Evolutionary conservation across 1,140 invertebrate species (phyloP).

Genomic region (Epicauta chinensis): DNA sequence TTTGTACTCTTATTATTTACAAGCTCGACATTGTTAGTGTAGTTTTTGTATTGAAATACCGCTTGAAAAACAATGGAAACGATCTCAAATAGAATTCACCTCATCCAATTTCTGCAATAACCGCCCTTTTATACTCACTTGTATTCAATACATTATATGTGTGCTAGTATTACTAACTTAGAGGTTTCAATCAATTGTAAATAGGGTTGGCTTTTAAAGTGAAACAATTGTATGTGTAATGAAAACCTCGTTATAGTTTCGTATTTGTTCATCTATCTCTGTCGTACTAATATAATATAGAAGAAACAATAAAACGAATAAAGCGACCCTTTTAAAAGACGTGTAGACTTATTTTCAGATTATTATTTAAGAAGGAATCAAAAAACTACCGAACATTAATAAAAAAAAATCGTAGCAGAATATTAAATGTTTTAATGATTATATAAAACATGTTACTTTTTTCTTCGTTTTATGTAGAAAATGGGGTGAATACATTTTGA

Average conservation of each 20-base stretch:
- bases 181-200: constrained; percentile 11
- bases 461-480: neutral
- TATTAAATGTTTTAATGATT: constrained; percentile 23
- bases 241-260: constrained; percentile 11
- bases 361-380: no score
- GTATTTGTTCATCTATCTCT: no score
- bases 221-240: constrained; percentile 9
- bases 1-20: no score
- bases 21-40: no score
- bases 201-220: constrained; percentile 2
- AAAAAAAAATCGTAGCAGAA: constrained; percentile 8
- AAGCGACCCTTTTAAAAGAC: no score
- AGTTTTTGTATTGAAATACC: no score
- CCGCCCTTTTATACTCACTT: neutral
- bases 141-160: neutral
- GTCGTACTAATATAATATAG: no score
- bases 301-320: no score
- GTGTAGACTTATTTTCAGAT: no score
- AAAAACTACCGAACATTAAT: no score
- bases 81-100: constrained; percentile 10
- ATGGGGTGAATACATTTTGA: constrained; percentile 23
- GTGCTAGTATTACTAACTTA: neutral
- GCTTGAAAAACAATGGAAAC: no score
- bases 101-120: constrained; percentile 4
- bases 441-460: constrained; percentile 16